Conservation (phyloP, 2,797 vertebrate genomes). For the Pipistrellus nathusii region DNA sequence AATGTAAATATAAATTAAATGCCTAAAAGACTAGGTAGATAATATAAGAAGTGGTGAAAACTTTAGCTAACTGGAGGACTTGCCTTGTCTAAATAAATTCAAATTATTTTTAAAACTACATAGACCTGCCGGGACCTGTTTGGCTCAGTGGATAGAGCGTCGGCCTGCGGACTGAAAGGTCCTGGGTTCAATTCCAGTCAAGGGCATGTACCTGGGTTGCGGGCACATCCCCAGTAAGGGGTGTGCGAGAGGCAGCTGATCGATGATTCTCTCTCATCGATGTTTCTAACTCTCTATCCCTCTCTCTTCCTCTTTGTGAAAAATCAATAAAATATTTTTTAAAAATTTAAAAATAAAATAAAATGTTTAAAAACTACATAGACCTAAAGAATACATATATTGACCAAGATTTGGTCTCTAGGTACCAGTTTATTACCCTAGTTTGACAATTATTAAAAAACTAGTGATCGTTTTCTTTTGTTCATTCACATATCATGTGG, state of each 20-base stretch:
- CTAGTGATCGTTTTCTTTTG: neutral
- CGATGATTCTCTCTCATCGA: no score
- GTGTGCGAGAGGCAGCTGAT: no score
- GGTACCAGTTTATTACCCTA: neutral
- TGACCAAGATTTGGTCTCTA: neutral
- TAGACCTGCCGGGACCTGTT: no score
- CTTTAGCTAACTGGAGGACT: neutral
- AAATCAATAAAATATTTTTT: no score
- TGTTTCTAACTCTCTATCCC: no score
- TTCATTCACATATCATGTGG: neutral
- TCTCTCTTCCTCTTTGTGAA: no score
- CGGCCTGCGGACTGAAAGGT: no score
- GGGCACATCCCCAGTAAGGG: no score
- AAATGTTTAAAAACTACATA: conserved; percentile 11
- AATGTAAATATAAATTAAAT: conserved; percentile 10
- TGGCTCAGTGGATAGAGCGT: no score
- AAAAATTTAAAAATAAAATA: neutral
- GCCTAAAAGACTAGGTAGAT: neutral
- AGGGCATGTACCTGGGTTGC: no score
- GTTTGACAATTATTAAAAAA: conserved; percentile 18
- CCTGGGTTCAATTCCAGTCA: no score
- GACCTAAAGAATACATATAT: neutral
- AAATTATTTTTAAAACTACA: conserved; percentile 38
- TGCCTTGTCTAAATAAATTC: conserved; percentile 46
- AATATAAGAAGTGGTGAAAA: neutral